These are phyloP conservation scores for Junonia oenone DNA, from an alignment of 2,888 invertebrate species.

Conservation along the genomic window DNA sequence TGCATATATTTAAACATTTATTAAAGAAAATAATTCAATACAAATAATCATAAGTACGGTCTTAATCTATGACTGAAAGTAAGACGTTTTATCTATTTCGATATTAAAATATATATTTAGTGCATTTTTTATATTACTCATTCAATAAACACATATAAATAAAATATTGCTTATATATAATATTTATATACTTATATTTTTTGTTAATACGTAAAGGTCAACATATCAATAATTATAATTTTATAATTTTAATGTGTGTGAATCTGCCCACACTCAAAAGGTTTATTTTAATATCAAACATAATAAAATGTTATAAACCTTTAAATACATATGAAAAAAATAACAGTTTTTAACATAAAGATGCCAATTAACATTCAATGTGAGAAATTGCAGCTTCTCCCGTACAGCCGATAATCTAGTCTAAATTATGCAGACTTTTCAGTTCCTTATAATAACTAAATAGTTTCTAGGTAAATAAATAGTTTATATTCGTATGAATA, in stretches of 20 bases:
- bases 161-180: no score
- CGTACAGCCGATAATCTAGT: background rate
- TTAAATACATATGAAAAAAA: background rate
- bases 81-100: background rate
- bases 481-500: background rate
- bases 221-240: no score
- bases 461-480: background rate
- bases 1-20: background rate
- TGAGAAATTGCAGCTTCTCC: background rate
- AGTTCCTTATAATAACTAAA: background rate
- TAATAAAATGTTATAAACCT: background rate
- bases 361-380: background rate
- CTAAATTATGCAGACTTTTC: constrained; percentile 1
- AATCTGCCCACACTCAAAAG: no score
- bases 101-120: background rate
- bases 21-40: background rate
- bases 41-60: background rate
- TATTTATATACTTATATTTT: no score
- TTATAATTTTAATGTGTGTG: no score
- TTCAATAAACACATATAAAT: no score
- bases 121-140: no score
- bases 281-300: no score
- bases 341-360: background rate
- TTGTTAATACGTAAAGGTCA: background rate
- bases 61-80: background rate